These are phyloP conservation scores for Simalia tracyae DNA, from an alignment of 2,797 vertebrate species.

Conservation along the genomic window DNA sequence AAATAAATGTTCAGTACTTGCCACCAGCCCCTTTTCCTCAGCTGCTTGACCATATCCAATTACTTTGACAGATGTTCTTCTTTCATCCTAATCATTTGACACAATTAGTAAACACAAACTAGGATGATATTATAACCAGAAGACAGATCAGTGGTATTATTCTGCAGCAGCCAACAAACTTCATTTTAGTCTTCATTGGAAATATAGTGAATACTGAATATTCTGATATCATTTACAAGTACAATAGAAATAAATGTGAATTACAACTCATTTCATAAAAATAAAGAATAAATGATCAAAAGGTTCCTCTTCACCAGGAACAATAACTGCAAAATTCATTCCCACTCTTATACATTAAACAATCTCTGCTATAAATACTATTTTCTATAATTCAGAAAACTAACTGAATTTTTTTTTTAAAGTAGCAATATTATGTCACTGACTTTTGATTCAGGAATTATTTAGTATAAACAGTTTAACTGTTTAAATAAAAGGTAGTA, in stretches of 20 bases:
- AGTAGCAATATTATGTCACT: neutral
- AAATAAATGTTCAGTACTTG: neutral
- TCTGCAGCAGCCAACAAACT: slow-evolving; percentile 3
- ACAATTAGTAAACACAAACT: slow-evolving; percentile 53
- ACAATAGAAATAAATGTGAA: neutral
- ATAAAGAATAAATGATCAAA: neutral
- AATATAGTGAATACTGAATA: slow-evolving; percentile 5
- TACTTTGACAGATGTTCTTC: slow-evolving; percentile 51
- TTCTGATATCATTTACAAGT: neutral
- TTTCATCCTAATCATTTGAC: slow-evolving; percentile 38
- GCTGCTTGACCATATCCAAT: slow-evolving; percentile 37
- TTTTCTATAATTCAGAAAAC: neutral
- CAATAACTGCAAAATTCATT: neutral
- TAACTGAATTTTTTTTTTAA: neutral
- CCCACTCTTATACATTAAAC: neutral
- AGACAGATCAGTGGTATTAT: slow-evolving; percentile 43
- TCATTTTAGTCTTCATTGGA: slow-evolving; percentile 33
- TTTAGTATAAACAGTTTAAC: neutral
- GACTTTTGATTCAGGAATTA: neutral
- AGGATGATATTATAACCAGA: slow-evolving; percentile 50
- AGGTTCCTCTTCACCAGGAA: neutral
- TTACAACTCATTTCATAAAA: neutral
- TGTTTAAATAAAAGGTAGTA: neutral
- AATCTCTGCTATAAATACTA: neutral
- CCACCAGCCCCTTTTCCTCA: slow-evolving; percentile 33